Evolutionary conservation across 2,113 vertebrate species (phyloP), one percentile per base, ranked within the genome.

Genomic region (Rhadina sibilatrix): DNA sequence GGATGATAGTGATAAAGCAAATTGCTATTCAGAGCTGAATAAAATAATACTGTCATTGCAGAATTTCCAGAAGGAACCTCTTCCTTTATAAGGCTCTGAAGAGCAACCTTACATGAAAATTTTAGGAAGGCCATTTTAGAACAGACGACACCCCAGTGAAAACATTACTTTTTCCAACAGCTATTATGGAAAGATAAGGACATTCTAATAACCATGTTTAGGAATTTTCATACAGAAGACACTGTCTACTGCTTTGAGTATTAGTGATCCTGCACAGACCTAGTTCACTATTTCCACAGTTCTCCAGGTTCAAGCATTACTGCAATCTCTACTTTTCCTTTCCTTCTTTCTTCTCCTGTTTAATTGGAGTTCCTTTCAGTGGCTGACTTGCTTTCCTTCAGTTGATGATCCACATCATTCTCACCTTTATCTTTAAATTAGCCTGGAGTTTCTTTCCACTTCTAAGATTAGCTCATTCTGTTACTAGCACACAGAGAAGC

Each of bases 391-490:
- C 54, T 74, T 56, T 92, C 49, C 57, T 93, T 69, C 63, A 70
- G 59, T 11, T 86, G 74, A 74, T 31, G 50, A 71, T 42, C 64
- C 71, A 88, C 1, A 1, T 80, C 35, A 88, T 74, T 95, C 56
- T 49, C 3, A 8, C 16, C 56, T 88, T 88, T 90, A 65, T 82
- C 79, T 89, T 91, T 85, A 94, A 85, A 93, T 81, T 52, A 85
- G 52, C 57, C 84, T 74, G 64, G 75, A 89, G 30, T 85, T 95
- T 91, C 84, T 93, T 91, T 54, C 83, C 75, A 63, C 44, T 90
- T 77, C 84, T 85, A 88, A 93, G 82, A 96, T 90, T 57, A 93
- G 75, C 54, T 94, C 84, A 66, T 66, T 93, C 78, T 61, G 70
- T 80, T 95, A 79, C 57, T 69, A 88, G 78, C 80, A 81, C 44